Evolutionary conservation across 2,888 invertebrate genomes (phyloP).

Genomic region (Perithous albicinctus): DNA sequence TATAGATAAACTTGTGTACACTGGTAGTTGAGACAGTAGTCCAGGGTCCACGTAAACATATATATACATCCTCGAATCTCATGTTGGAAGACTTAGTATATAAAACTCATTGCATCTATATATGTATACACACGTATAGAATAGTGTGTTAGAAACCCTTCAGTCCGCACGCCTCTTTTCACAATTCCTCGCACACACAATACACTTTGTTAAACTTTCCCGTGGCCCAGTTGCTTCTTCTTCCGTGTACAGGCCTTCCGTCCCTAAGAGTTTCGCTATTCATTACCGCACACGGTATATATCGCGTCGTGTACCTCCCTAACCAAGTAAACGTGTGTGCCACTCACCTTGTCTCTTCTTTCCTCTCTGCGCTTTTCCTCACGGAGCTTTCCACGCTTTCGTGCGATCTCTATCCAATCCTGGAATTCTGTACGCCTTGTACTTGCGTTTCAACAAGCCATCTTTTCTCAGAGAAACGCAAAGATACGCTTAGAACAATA

Average conservation of each 20-base stretch:
- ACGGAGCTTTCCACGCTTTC: slow-evolving; percentile 9
- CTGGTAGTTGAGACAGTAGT: not conserved
- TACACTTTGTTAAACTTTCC: slow-evolving; percentile 37
- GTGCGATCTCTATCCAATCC: not conserved
- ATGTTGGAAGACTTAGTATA: not conserved
- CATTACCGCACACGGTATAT: slow-evolving; percentile 15
- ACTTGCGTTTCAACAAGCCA: not conserved
- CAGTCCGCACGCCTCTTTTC: slow-evolving; percentile 19
- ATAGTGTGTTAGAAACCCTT: not conserved
- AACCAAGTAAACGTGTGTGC: not conserved
- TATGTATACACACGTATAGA: not conserved
- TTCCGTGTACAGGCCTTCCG: slow-evolving; percentile 23
- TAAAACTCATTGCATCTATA: too few species aligned
- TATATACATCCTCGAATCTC: not conserved
- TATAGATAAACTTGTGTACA: not conserved
- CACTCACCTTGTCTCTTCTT: not conserved
- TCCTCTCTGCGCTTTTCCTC: not conserved
- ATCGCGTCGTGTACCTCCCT: not conserved
- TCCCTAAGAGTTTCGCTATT: slow-evolving; percentile 28
- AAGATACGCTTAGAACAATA: not conserved
- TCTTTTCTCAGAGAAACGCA: not conserved
- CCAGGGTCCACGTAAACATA: not conserved
- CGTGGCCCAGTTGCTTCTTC: slow-evolving; percentile 37
- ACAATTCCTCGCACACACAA: slow-evolving; percentile 24
- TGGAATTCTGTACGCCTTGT: not conserved